phyloP scores from a whole-genome alignment of 2,113 vertebrate species.

The Xiphophorus maculatus region DNA sequence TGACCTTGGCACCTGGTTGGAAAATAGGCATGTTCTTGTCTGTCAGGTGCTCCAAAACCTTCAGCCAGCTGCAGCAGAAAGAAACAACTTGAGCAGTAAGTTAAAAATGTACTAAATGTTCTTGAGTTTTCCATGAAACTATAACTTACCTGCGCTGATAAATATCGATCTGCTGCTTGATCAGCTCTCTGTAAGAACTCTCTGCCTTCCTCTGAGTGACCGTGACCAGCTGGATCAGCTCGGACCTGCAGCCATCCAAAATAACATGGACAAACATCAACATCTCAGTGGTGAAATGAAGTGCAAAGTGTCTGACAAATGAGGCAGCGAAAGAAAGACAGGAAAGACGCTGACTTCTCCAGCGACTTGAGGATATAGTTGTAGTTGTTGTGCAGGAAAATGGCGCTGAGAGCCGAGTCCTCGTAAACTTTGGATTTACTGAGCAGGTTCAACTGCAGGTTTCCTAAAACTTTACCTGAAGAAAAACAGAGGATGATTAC shows the following conservation, averaged over 20 bases:
- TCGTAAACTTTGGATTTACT: slow-evolving; percentile 98
- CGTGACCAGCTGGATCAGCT: slow-evolving; percentile 94
- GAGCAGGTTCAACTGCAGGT: slow-evolving; percentile 94
- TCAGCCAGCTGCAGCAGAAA: slow-evolving; percentile 85
- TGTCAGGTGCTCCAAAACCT: slow-evolving; percentile 88
- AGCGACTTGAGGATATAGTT: slow-evolving; percentile 99
- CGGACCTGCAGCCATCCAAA: slow-evolving; percentile 81
- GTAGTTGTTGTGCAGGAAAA: slow-evolving; percentile 99
- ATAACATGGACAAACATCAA: not conserved
- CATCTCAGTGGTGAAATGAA: not conserved
- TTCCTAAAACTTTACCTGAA: slow-evolving; percentile 96
- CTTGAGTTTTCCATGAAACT: accelerated
- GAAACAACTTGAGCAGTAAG: accelerated
- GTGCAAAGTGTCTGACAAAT: not conserved
- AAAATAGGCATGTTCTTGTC: slow-evolving; percentile 89
- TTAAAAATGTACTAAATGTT: not conserved
- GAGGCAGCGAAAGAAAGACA: not conserved
- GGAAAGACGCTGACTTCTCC: slow-evolving; percentile 85
- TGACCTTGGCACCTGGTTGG: slow-evolving; percentile 92
- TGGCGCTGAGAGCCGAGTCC: slow-evolving; percentile 91
- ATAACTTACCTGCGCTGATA: slow-evolving; percentile 92
- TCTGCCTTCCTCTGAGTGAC: slow-evolving; percentile 94
- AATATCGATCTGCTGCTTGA: slow-evolving; percentile 91
- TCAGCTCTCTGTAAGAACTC: slow-evolving; percentile 89
- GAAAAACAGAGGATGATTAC: not conserved